Evolutionary conservation across 2,888 invertebrate genomes (phyloP), one percentile per base, ranked within the genome.

Genomic region (Azorinus chamasolen): DNA sequence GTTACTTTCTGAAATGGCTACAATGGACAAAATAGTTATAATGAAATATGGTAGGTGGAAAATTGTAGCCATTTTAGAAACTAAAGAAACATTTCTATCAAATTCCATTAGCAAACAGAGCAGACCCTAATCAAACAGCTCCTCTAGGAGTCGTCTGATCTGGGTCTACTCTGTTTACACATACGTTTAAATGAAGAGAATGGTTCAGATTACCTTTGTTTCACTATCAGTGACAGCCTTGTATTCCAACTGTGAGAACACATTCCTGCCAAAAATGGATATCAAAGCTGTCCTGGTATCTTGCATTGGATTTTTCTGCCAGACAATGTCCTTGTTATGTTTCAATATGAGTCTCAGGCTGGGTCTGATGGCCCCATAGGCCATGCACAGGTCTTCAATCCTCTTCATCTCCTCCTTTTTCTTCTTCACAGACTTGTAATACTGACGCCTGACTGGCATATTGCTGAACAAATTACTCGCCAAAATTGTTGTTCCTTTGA

Each of bases 401-500:
- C 91, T 93, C 86, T 94, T 95, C 27, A 95, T 79, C 73, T 95
- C 94, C 61, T 94, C 94, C 74, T 91, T 93, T 37, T 93, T 91
- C 76, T 92, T 93, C 68, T 93, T 94, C 1, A 89, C 85, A 25
- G 93, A 92, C 62, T 90, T 93, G 63, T 94, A 93, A 71, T 93
- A 93, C 88, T 95, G 94, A 76, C 94, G 93, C 18, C 95, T 91
- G 0, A 95, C 95, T 18, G 95, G 95, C 22, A 95, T 83, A 71
- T 94, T 94, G 84, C 93, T 93, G 87, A 95, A 95, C 50, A 95
- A 87, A 71, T 94, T 91, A 37, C 86, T 90, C 1, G 94, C 94
- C 69, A 91, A 90, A 0, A 95, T 91, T 5, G 94, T 94, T 12
- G 95, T 95, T 37, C 95, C 95, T 95, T 83, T 4, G 79, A 82